Conservation (phyloP, 2,797 vertebrate species). For the Sebastiscus albofasciatus region DNA sequence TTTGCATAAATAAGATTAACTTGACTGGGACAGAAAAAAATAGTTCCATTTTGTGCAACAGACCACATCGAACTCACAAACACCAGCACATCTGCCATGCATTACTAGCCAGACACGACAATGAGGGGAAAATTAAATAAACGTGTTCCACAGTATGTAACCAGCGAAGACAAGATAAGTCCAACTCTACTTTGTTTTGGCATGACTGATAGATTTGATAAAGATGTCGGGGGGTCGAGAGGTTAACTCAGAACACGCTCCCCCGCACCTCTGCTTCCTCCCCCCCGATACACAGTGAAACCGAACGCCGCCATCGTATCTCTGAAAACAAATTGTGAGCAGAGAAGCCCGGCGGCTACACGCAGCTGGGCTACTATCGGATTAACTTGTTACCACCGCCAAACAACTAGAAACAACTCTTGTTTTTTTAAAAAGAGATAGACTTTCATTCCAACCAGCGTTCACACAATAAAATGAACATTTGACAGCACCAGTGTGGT, state of each 20-base stretch:
- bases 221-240: slow-evolving; percentile 61
- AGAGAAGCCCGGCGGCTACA: slow-evolving; percentile 14
- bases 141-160: slow-evolving; percentile 57
- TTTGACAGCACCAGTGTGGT: slow-evolving; percentile 1
- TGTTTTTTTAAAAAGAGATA: neutral
- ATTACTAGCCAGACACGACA: slow-evolving; percentile 74
- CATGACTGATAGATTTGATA: slow-evolving; percentile 56
- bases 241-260: slow-evolving; percentile 71
- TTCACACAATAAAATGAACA: neutral
- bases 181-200: slow-evolving; percentile 44
- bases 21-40: slow-evolving; percentile 11
- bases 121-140: slow-evolving; percentile 70
- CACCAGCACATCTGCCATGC: slow-evolving; percentile 71
- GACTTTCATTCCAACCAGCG: neutral
- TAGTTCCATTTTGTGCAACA: slow-evolving; percentile 20
- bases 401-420: neutral
- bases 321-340: slow-evolving; percentile 61
- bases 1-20: slow-evolving; percentile 28
- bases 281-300: slow-evolving; percentile 34
- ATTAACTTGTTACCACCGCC: neutral
- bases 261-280: slow-evolving; percentile 17
- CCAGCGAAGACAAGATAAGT: slow-evolving; percentile 60
- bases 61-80: slow-evolving; percentile 57
- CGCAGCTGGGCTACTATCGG: slow-evolving; percentile 34
- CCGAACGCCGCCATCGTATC: slow-evolving; percentile 24